A percentile compares a stretch with the other conserved stretches of the same genome.
These are phyloP conservation scores for Ceratosolen solmsi DNA, from an alignment of 1,140 invertebrate genomes.

Conservation along the genomic window DNA sequence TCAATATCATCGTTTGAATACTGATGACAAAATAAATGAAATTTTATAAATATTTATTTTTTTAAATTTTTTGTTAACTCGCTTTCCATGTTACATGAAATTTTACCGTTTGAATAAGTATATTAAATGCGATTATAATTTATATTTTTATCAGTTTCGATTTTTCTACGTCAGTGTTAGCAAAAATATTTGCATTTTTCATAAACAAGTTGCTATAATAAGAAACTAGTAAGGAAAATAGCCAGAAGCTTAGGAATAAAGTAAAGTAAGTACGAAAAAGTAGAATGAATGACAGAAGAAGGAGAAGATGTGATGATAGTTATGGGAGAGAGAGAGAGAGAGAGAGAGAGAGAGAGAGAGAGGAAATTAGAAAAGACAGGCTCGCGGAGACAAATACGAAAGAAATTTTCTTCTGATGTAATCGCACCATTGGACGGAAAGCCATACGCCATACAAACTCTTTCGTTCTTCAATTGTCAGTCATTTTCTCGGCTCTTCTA, in stretches of 20 bases:
- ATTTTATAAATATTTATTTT: too few species aligned
- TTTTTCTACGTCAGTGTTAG: neutral
- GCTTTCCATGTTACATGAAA: too few species aligned
- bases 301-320: too few species aligned
- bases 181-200: neutral
- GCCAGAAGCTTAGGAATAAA: neutral
- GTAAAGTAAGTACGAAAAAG: too few species aligned
- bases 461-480: neutral
- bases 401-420: constrained; percentile 28
- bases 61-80: too few species aligned
- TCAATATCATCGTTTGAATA: too few species aligned
- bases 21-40: too few species aligned
- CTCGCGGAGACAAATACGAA: neutral
- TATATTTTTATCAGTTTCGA: too few species aligned
- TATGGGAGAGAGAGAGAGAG: neutral
- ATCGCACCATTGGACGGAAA: constrained; percentile 34
- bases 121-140: too few species aligned
- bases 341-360: neutral
- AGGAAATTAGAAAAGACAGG: neutral
- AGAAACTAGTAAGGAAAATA: neutral
- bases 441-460: neutral
- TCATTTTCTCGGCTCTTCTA: constrained; percentile 41
- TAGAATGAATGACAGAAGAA: too few species aligned
- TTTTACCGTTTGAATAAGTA: too few species aligned
- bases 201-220: neutral